These are phyloP conservation scores for Brachionus plicatilis DNA, from an alignment of 1,140 invertebrate genomes.

Conservation along the genomic window DNA sequence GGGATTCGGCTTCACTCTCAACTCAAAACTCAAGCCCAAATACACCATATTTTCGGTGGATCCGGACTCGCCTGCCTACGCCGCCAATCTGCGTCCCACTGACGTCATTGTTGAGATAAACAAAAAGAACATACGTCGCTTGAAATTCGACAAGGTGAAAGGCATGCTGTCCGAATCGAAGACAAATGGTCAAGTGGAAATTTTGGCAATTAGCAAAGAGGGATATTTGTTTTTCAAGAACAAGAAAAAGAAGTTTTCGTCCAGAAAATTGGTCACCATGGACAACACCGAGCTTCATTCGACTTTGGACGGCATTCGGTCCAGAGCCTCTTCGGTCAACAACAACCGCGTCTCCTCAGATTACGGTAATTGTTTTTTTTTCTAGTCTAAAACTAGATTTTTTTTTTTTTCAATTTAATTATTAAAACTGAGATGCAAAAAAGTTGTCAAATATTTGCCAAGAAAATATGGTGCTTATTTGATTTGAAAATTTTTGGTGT, in stretches of 20 bases:
- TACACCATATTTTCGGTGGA: conserved; percentile 27
- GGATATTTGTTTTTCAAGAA: conserved; percentile 31
- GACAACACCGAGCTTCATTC: conserved; percentile 17
- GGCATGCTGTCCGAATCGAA: conserved; percentile 6
- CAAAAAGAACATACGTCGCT: conserved; percentile 15
- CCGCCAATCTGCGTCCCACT: conserved; percentile 25
- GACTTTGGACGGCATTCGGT: not conserved
- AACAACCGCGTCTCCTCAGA: conserved; percentile 7
- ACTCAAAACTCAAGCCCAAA: conserved; percentile 17
- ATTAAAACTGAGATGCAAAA: too few relatives aligned
- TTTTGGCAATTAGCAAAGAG: conserved; percentile 36
- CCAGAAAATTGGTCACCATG: not conserved
- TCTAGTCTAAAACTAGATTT: too few relatives aligned
- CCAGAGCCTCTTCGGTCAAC: not conserved
- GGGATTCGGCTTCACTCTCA: conserved; percentile 19
- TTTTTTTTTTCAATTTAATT: too few relatives aligned
- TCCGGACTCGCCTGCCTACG: conserved; percentile 33
- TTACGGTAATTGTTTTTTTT: not conserved
- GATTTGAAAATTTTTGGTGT: too few relatives aligned
- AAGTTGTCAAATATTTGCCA: too few relatives aligned
- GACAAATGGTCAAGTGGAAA: conserved; percentile 22
- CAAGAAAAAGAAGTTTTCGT: conserved; percentile 33
- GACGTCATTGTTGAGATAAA: conserved; percentile 40
- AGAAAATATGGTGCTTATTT: too few relatives aligned
- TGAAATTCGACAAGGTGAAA: conserved; percentile 32